phyloP scores from a whole-genome alignment of 2,797 vertebrate genomes.

The Champsocephalus gunnari region DNA sequence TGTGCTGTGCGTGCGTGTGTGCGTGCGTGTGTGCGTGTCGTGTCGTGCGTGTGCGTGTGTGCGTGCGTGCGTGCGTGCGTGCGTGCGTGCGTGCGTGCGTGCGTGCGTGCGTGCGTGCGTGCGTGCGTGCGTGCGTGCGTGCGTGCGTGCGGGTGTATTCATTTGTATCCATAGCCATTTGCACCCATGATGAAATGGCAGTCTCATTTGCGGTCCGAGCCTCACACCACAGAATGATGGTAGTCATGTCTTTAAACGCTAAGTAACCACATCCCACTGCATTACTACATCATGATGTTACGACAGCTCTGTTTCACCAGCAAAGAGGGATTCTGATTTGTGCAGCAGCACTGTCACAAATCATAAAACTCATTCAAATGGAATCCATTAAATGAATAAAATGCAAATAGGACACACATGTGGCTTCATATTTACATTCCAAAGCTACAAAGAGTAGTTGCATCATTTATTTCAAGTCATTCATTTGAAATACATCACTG shows the following conservation, averaged over 20 bases:
- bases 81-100: too few relatives aligned
- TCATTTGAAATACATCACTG: not conserved
- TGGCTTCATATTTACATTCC: slow-evolving; percentile 12
- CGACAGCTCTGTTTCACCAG: slow-evolving; percentile 2
- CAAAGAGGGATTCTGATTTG: not conserved
- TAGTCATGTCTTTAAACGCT: slow-evolving; percentile 49
- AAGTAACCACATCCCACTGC: slow-evolving; percentile 52
- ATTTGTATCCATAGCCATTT: slow-evolving; percentile 63
- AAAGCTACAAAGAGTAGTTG: not conserved
- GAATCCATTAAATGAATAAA: slow-evolving; percentile 40
- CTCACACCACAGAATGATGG: slow-evolving; percentile 60
- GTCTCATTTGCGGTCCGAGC: slow-evolving; percentile 61
- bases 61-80: too few relatives aligned
- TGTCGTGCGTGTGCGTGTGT: too few relatives aligned
- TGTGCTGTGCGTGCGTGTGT: not conserved
- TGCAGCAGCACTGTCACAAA: slow-evolving; percentile 26
- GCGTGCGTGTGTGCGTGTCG: slow-evolving; percentile 8
- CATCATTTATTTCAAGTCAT: slow-evolving; percentile 6
- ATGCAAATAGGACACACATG: slow-evolving; percentile 29
- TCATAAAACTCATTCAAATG: slow-evolving; percentile 37
- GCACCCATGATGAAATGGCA: slow-evolving; percentile 69
- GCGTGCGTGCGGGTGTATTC: slow-evolving; percentile 1
- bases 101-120: too few relatives aligned
- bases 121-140: not conserved
- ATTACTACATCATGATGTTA: slow-evolving; percentile 36